Evolutionary conservation across 2,797 vertebrate genomes (phyloP).

Genomic region (Delichon dasypus): DNA sequence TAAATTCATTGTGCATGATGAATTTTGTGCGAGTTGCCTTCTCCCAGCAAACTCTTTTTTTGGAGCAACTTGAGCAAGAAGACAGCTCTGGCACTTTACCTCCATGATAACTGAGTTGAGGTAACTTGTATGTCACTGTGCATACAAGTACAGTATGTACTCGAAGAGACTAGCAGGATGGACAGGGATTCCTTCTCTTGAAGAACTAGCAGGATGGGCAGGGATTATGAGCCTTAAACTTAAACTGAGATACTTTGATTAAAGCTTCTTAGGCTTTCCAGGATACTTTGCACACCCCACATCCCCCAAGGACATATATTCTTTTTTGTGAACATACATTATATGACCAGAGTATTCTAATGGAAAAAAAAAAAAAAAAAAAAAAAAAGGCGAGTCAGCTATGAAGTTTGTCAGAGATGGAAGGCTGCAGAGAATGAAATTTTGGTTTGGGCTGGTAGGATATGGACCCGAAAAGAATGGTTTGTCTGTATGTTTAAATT

Average conservation of each 20-base stretch:
- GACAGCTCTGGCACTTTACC: neutral
- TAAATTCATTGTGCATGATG: neutral
- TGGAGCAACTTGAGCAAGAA: neutral
- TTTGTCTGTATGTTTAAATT: neutral
- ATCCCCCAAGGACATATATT: neutral
- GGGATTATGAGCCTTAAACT: neutral
- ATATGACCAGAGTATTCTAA: neutral
- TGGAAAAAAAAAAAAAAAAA: neutral
- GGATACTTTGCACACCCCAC: neutral
- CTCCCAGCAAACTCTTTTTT: neutral
- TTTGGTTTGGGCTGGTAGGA: neutral
- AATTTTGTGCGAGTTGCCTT: neutral
- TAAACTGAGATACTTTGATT: neutral
- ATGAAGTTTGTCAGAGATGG: neutral
- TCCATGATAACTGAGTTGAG: neutral
- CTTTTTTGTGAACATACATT: neutral
- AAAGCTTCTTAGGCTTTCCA: neutral
- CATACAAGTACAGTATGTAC: too few species aligned
- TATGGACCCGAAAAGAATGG: neutral
- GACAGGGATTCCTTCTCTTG: too few species aligned
- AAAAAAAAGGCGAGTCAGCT: too few species aligned
- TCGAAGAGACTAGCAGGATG: too few species aligned
- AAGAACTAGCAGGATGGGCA: too few species aligned
- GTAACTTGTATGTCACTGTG: neutral
- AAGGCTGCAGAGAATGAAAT: neutral